phyloP scores from a whole-genome alignment of 2,797 vertebrate genomes.

The Falco berigora region DNA sequence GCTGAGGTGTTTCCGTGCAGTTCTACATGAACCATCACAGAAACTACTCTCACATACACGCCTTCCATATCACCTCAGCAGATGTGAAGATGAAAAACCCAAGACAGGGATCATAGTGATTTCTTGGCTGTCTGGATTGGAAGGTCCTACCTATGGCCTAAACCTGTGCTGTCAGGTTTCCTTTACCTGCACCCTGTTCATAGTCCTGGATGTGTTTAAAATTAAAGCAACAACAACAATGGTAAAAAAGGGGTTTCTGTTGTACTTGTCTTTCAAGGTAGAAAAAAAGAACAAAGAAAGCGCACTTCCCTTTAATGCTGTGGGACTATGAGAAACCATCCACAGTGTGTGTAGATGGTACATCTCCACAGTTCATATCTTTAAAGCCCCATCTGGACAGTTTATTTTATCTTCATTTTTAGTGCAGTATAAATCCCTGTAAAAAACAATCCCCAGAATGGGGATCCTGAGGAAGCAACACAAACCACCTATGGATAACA shows the following conservation, averaged over 20 bases:
- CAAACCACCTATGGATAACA: not conserved
- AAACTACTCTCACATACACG: not conserved
- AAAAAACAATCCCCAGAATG: not conserved
- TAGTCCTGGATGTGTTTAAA: not conserved
- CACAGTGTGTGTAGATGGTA: not conserved
- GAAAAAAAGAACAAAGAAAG: not conserved
- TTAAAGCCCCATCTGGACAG: slow-evolving; percentile 5
- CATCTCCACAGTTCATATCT: not conserved
- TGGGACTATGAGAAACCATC: not conserved
- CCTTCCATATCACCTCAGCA: not conserved
- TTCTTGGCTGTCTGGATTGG: not conserved
- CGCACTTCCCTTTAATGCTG: not conserved
- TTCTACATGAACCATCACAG: not conserved
- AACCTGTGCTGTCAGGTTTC: not conserved
- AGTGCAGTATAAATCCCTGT: not conserved
- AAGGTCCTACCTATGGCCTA: not conserved
- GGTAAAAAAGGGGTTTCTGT: not conserved
- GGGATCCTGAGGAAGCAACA: not conserved
- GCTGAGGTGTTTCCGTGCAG: not conserved
- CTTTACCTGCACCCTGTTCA: not conserved
- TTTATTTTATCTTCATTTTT: slow-evolving; percentile 37
- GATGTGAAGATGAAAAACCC: not conserved
- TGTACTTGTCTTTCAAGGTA: not conserved
- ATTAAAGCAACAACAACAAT: not conserved
- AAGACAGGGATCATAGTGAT: not conserved